Conservation (phyloP, 2,888 invertebrate species). For the Ophion obscuratus region DNA sequence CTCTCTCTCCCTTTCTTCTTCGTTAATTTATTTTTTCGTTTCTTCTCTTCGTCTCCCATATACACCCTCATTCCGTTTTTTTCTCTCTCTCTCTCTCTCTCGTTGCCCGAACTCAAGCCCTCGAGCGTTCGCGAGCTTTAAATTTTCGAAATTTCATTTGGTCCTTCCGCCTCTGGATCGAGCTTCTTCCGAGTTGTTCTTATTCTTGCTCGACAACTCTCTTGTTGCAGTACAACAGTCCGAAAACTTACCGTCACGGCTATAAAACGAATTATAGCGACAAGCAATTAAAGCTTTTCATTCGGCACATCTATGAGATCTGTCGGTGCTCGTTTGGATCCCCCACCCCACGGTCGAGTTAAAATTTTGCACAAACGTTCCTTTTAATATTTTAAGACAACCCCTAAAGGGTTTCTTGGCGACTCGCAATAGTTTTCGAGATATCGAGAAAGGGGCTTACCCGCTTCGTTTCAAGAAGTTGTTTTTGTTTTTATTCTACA, state of each 20-base stretch:
- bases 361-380: too few relatives aligned
- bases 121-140: slow-evolving; percentile 26
- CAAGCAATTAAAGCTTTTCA: slow-evolving; percentile 45
- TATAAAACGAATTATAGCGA: slow-evolving; percentile 47
- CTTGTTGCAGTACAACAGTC: slow-evolving; percentile 20
- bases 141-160: slow-evolving; percentile 55
- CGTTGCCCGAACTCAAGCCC: neutral
- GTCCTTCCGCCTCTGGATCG: slow-evolving; percentile 10
- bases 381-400: too few relatives aligned
- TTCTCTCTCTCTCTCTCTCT: neutral
- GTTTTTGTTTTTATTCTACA: too few relatives aligned
- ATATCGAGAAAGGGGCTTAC: too few relatives aligned
- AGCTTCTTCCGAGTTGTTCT: slow-evolving; percentile 13
- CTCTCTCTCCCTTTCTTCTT: neutral
- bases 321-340: neutral
- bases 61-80: neutral
- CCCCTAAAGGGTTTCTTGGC: too few relatives aligned
- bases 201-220: slow-evolving; percentile 36
- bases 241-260: slow-evolving; percentile 14
- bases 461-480: too few relatives aligned
- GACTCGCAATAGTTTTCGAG: too few relatives aligned
- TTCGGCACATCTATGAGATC: neutral
- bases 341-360: too few relatives aligned
- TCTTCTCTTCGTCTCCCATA: slow-evolving; percentile 13
- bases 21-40: neutral